Evolutionary conservation across 2,888 invertebrate species (phyloP).

Genomic region (Heliconius ismenius): DNA sequence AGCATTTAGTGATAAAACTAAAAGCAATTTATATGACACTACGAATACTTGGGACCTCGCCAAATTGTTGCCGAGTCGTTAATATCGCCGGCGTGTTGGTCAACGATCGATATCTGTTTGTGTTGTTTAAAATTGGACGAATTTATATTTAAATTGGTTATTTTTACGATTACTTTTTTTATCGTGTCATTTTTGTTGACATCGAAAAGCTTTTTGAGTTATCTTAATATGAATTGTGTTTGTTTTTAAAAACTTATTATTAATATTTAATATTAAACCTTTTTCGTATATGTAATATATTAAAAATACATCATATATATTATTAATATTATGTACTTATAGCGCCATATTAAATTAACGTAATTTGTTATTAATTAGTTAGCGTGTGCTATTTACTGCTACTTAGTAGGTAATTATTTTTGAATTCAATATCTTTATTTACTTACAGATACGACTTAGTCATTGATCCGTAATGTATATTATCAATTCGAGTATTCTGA

Average conservation of each 20-base stretch:
- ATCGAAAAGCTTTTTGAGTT: not conserved
- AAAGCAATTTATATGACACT: conserved; percentile 64
- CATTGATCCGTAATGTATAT: conserved; percentile 10
- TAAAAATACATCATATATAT: not conserved
- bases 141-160: conserved; percentile 42
- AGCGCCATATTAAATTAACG: not conserved
- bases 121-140: conserved; percentile 51
- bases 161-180: conserved; percentile 17
- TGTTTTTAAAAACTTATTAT: not conserved
- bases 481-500: conserved; percentile 6
- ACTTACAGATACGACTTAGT: conserved; percentile 14
- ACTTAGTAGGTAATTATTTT: conserved; percentile 7
- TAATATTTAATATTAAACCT: not conserved
- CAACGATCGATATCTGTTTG: conserved; percentile 71
- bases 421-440: conserved; percentile 11
- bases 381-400: conserved; percentile 5
- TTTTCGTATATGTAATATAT: not conserved
- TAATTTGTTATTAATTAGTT: conserved; percentile 7
- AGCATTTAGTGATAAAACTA: conserved; percentile 48
- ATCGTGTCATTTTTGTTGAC: not conserved
- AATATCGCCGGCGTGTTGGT: conserved; percentile 72
- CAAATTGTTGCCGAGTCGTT: conserved; percentile 72
- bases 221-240: not conserved
- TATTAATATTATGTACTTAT: not conserved
- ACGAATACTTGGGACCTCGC: conserved; percentile 71